Evolutionary conservation across 2,797 vertebrate genomes (phyloP), one percentile per base, ranked within the genome.

Genomic region (Coregonus suidteri): DNA sequence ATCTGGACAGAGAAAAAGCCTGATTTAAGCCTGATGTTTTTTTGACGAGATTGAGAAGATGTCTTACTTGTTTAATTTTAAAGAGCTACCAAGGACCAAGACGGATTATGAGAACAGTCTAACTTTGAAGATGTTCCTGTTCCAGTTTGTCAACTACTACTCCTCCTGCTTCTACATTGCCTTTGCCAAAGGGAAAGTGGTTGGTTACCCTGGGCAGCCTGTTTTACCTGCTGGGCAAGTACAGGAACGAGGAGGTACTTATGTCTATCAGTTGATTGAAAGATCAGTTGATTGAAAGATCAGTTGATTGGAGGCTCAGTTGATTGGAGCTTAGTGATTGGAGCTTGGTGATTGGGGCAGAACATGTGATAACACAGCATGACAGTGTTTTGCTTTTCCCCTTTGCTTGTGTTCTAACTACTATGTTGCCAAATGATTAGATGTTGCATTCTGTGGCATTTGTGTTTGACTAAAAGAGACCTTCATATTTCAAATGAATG

Each of bases 101-200:
- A 96, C 96, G 0, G 96, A 98, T 73, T 98, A 98, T 80, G 97
- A 98, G 90, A 98, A 98, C 90, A 98, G 97, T 86, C 83, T 98
- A 77, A 98, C 97, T 20, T 92, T 96, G 89, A 98, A 98, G 95
- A 98, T 98, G 96, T 98, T 98, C 91, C 93, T 98, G 75, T 98
- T 98, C 88, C 97, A 98, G 82, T 98, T 98, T 56, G 97, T 98
- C 90, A 98, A 98, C 93, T 98, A 98, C 82, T 98, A 98, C 86
- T 98, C 97, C 41, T 98, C 97, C 0, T 98, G 97, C 78, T 98
- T 98, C 94, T 98, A 98, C 88, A 97, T 98, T 71, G 97, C 97
- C 3, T 98, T 98, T 73, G 95, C 94, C 73, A 98, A 98, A 92
- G 97, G 97, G 74, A 98, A 97, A 89, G 94, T 94, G 34, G 97